A percentile compares a stretch with the other conserved stretches of the same genome.
Conservation (phyloP, 92 coral and sea anemone genomes). For the Hydrozoanthus gracilis region DNA sequence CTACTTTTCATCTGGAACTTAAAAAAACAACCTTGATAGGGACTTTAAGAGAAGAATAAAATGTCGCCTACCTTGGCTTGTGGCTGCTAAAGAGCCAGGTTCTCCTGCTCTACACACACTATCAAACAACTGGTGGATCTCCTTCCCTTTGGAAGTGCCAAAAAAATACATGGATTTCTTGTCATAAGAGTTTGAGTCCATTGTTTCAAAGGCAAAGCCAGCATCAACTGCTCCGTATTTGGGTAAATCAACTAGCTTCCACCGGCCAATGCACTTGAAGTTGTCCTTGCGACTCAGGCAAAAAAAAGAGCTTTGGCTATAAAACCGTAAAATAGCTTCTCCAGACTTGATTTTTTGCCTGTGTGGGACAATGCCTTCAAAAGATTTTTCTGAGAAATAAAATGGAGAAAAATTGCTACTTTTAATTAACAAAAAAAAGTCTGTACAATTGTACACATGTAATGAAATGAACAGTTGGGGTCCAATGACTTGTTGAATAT, state of each 20-base stretch:
- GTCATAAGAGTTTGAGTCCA: constrained; percentile 62
- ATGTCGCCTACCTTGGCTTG: constrained; percentile 28
- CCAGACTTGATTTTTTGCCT: constrained; percentile 94
- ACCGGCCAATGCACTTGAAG: constrained; percentile 82
- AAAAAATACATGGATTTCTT: constrained; percentile 72
- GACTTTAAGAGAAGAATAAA: neutral
- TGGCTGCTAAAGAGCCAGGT: constrained; percentile 16
- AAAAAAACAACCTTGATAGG: no score
- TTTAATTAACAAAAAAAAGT: neutral
- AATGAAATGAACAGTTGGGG: no score
- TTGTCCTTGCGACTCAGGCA: constrained; percentile 89
- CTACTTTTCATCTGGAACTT: no score
- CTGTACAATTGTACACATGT: neutral
- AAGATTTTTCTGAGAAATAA: constrained; percentile 73
- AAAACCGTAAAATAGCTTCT: constrained; percentile 93
- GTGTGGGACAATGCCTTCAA: constrained; percentile 92
- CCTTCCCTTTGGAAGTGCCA: constrained; percentile 77
- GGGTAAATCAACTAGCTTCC: constrained; percentile 85
- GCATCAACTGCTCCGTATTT: constrained; percentile 94
- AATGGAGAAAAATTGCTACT: neutral
- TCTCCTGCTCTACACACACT: constrained; percentile 77
- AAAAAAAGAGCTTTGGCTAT: constrained; percentile 71
- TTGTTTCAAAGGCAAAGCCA: constrained; percentile 90
- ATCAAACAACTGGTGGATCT: constrained; percentile 82
- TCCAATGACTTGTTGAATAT: no score